Conservation (phyloP, 2,888 invertebrate genomes). For the Sycophila texana region DNA sequence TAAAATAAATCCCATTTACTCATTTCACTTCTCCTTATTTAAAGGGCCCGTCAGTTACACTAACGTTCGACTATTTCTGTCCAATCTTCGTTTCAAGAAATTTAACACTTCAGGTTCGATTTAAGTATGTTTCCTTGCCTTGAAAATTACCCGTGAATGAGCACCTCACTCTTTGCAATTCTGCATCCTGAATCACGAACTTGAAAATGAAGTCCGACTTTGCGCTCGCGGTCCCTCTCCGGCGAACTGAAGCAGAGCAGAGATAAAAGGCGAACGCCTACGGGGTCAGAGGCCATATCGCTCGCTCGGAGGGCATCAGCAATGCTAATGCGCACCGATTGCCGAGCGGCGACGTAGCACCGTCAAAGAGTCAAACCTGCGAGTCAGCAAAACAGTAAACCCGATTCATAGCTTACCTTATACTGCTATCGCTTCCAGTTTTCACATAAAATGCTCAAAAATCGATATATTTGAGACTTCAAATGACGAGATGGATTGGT, state of each 20-base stretch:
- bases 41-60: too few species aligned
- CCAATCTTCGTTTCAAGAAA: too few species aligned
- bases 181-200: not conserved
- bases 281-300: constrained; percentile 14
- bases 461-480: too few species aligned
- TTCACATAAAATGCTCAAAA: too few species aligned
- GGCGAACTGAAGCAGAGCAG: not conserved
- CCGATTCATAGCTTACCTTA: constrained; percentile 3
- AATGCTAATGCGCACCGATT: constrained; percentile 22
- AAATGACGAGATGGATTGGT: not conserved
- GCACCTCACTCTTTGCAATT: too few species aligned
- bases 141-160: too few species aligned
- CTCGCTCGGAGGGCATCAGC: constrained; percentile 16
- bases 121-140: too few species aligned
- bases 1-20: too few species aligned
- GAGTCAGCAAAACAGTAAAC: not conserved
- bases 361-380: not conserved
- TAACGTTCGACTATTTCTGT: too few species aligned
- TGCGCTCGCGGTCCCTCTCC: not conserved
- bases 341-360: not conserved
- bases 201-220: not conserved
- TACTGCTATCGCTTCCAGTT: too few species aligned
- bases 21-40: too few species aligned
- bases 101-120: too few species aligned
- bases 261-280: constrained; percentile 8